These are phyloP conservation scores for Luscinia megarhynchos DNA, from an alignment of 2,797 vertebrate genomes.

Conservation along the genomic window DNA sequence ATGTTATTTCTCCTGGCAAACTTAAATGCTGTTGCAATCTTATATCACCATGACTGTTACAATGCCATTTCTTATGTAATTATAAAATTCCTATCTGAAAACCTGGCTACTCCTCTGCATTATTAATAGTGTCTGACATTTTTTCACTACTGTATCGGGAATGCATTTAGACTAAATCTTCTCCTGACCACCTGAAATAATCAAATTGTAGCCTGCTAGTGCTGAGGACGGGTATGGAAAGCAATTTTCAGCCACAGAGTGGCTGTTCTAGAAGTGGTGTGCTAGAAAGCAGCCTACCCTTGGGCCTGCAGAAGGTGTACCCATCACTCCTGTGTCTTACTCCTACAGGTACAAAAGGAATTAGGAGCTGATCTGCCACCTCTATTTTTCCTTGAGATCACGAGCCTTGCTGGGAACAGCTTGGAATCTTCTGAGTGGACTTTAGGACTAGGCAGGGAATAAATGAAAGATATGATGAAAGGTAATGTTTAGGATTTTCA, in stretches of 20 bases:
- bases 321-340: too few species aligned
- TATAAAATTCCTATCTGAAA: conserved; percentile 23
- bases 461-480: too few species aligned
- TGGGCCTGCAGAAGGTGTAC: background rate
- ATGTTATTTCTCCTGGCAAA: background rate
- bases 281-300: background rate
- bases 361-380: too few species aligned
- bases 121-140: background rate
- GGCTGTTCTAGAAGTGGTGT: background rate
- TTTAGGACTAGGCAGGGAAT: too few species aligned
- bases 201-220: background rate
- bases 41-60: background rate
- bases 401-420: too few species aligned
- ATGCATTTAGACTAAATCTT: background rate
- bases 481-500: too few species aligned
- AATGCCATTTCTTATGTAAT: conserved; percentile 1
- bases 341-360: too few species aligned
- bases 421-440: too few species aligned
- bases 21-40: background rate
- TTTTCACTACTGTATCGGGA: background rate
- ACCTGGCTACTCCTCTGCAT: background rate
- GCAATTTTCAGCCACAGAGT: background rate
- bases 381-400: too few species aligned
- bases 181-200: background rate
- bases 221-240: background rate